These are phyloP conservation scores for Podarcis muralis DNA, from an alignment of 2,113 vertebrate species.

Conservation along the genomic window DNA sequence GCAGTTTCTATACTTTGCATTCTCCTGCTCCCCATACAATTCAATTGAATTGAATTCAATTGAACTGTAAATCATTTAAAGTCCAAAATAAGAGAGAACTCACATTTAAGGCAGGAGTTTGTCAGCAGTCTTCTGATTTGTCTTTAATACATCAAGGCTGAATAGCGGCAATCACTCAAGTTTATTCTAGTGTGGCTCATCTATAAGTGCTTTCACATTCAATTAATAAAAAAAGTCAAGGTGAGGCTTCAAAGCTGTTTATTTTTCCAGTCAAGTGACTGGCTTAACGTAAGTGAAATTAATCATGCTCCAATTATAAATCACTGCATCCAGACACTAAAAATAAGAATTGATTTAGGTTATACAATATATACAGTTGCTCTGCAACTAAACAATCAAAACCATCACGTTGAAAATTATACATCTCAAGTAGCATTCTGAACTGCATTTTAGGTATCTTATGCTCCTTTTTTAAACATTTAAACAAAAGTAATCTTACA, in stretches of 20 bases:
- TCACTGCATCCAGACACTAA: slow-evolving; percentile 82
- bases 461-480: slow-evolving; percentile 63
- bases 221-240: slow-evolving; percentile 34
- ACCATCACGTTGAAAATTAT: slow-evolving; percentile 78
- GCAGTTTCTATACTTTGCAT: background rate
- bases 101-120: background rate
- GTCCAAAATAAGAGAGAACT: background rate
- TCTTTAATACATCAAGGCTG: background rate
- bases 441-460: slow-evolving; percentile 59
- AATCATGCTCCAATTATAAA: slow-evolving; percentile 81
- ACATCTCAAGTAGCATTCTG: slow-evolving; percentile 74
- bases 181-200: background rate
- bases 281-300: slow-evolving; percentile 78
- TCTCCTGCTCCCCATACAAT: background rate
- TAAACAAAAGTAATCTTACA: slow-evolving; percentile 61
- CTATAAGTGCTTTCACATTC: background rate
- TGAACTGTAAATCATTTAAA: background rate
- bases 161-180: background rate
- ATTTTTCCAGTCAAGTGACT: slow-evolving; percentile 87
- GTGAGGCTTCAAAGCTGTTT: slow-evolving; percentile 80
- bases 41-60: too few relatives aligned
- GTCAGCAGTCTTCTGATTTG: background rate
- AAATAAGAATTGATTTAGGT: slow-evolving; percentile 82
- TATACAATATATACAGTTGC: slow-evolving; percentile 90
- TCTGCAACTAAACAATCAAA: slow-evolving; percentile 88